Evolutionary conservation across 1,140 invertebrate genomes (phyloP).

Genomic region (Penaeus vannamei): DNA sequence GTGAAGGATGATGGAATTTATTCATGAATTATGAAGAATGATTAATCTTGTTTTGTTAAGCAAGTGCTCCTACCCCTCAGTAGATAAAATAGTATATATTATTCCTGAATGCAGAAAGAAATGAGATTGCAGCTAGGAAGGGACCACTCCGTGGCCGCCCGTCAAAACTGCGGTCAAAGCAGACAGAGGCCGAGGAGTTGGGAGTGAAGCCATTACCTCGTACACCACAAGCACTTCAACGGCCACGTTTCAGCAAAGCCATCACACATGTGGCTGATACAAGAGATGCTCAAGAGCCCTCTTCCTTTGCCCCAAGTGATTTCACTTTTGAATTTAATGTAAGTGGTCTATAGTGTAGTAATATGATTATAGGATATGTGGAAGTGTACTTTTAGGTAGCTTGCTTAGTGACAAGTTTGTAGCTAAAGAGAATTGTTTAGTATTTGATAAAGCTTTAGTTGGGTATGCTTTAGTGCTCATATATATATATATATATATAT

Average conservation of each 20-base stretch:
- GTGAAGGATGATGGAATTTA: no score
- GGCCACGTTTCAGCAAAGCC: neutral
- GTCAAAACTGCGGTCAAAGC: neutral
- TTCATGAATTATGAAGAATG: no score
- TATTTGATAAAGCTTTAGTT: no score
- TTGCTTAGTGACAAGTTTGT: no score
- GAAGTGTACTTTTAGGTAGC: no score
- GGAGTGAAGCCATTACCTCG: slow-evolving; percentile 38
- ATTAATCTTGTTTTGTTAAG: no score
- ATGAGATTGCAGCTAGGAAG: neutral
- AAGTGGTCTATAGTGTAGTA: neutral
- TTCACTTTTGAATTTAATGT: slow-evolving; percentile 44
- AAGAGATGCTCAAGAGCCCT: neutral
- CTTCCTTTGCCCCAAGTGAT: slow-evolving; percentile 35
- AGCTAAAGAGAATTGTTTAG: no score
- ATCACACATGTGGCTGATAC: neutral
- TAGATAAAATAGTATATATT: no score
- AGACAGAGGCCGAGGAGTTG: neutral
- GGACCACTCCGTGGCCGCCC: no score
- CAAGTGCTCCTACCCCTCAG: no score
- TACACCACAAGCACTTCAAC: slow-evolving; percentile 1
- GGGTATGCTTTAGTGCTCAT: no score
- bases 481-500: no score
- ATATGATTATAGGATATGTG: neutral
- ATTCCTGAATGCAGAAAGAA: neutral